Percentiles rank a stretch among this genome's conserved stretches.
These are phyloP conservation scores for Phrixothrix hirtus DNA, from an alignment of 2,888 invertebrate genomes.

Conservation along the genomic window DNA sequence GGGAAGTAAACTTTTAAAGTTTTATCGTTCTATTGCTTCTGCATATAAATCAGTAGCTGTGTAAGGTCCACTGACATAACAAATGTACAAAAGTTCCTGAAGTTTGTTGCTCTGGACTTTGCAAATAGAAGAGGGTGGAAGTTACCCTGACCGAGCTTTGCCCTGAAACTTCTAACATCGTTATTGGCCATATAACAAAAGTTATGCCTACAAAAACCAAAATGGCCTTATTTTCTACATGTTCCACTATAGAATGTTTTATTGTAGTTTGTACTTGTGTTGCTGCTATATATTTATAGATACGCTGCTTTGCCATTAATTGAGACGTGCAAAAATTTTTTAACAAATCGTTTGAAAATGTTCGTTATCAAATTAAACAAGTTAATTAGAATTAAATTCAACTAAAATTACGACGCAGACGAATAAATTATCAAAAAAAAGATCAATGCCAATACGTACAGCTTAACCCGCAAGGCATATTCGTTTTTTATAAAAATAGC, in stretches of 20 bases:
- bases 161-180: slow-evolving; percentile 15
- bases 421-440: no score
- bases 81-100: slow-evolving; percentile 50
- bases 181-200: slow-evolving; percentile 32
- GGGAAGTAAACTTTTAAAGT: slow-evolving; percentile 43
- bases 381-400: no score
- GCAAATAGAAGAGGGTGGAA: slow-evolving; percentile 32
- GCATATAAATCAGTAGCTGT: slow-evolving; percentile 51
- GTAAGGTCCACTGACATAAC: slow-evolving; percentile 54
- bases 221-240: slow-evolving; percentile 31
- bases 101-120: slow-evolving; percentile 36
- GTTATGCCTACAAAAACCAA: slow-evolving; percentile 33
- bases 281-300: no score
- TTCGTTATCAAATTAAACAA: no score
- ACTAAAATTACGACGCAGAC: no score
- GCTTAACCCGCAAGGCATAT: neutral
- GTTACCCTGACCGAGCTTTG: slow-evolving; percentile 28
- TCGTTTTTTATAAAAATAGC: slow-evolving; percentile 8
- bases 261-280: no score
- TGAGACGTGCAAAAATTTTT: no score
- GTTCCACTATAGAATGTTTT: neutral
- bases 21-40: slow-evolving; percentile 49
- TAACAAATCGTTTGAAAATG: no score
- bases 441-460: no score
- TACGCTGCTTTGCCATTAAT: no score